A percentile compares a stretch with the other conserved stretches of the same genome.
phyloP scores from a whole-genome alignment of 2,888 invertebrate genomes.

The Sepioteuthis lessoniana region DNA sequence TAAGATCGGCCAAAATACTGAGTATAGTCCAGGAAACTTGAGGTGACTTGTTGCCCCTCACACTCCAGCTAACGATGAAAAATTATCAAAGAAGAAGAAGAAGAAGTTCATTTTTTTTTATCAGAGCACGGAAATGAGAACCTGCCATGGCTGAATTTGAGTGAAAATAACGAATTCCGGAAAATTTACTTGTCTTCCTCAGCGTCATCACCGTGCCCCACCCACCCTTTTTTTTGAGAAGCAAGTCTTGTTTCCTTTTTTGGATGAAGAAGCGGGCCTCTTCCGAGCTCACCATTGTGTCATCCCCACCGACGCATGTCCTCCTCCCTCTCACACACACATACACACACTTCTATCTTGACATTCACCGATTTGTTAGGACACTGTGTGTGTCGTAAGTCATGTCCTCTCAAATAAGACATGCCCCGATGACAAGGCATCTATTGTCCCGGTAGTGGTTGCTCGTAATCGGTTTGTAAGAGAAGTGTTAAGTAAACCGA shows the following conservation, averaged over 20 bases:
- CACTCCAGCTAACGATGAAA: too few relatives aligned
- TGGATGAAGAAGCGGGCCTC: background rate
- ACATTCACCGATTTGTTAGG: background rate
- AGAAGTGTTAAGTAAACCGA: background rate
- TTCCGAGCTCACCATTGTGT: background rate
- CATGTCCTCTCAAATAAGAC: constrained; percentile 33
- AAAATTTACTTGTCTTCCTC: background rate
- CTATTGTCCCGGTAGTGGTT: background rate
- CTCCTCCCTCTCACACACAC: too few relatives aligned
- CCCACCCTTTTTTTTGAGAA: background rate
- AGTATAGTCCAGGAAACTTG: too few relatives aligned
- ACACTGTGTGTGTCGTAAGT: background rate
- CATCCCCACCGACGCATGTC: background rate
- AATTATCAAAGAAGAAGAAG: too few relatives aligned
- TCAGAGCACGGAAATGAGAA: background rate
- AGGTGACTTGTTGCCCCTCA: too few relatives aligned
- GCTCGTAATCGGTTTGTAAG: background rate
- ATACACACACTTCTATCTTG: background rate
- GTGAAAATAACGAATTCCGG: background rate
- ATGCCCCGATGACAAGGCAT: background rate
- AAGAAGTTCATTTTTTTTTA: background rate
- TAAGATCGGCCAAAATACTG: too few relatives aligned
- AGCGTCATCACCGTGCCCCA: background rate
- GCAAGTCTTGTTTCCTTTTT: background rate
- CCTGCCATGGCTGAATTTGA: constrained; percentile 33